These are phyloP conservation scores for Hymenopus coronatus DNA, from an alignment of 2,888 invertebrate species.

Conservation along the genomic window DNA sequence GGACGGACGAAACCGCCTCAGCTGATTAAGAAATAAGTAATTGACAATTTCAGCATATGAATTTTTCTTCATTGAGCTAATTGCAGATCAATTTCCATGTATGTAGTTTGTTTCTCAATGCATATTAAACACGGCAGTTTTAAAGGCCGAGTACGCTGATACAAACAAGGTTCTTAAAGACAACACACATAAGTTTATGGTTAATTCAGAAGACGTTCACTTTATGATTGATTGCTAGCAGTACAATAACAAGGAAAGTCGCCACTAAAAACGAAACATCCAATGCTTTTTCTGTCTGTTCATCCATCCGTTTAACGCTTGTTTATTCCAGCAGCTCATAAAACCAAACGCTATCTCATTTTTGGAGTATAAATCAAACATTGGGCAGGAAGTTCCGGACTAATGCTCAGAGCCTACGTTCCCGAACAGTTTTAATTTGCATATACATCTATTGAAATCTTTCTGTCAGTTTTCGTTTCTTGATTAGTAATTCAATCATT, in stretches of 20 bases:
- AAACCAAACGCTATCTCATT: not conserved
- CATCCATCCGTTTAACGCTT: not conserved
- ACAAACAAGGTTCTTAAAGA: not conserved
- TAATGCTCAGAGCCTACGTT: too few relatives aligned
- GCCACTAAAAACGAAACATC: not conserved
- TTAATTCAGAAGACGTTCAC: not conserved
- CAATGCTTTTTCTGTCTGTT: not conserved
- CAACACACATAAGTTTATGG: not conserved
- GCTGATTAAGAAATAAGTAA: too few relatives aligned
- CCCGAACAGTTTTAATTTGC: too few relatives aligned
- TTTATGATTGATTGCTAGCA: not conserved
- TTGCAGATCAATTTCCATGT: too few relatives aligned
- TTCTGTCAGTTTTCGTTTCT: too few relatives aligned
- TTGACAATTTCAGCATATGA: too few relatives aligned
- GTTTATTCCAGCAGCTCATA: not conserved
- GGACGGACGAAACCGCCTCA: too few relatives aligned
- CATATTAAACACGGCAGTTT: not conserved
- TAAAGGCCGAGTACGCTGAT: not conserved
- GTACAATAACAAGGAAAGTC: not conserved
- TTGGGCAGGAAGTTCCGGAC: too few relatives aligned
- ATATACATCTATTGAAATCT: too few relatives aligned
- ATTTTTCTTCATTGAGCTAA: too few relatives aligned
- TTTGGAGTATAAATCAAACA: not conserved
- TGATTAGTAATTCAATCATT: too few relatives aligned
- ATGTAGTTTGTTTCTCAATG: too few relatives aligned